Conservation (phyloP, 2,113 vertebrate species). For the Pyrgilauda ruficollis region DNA sequence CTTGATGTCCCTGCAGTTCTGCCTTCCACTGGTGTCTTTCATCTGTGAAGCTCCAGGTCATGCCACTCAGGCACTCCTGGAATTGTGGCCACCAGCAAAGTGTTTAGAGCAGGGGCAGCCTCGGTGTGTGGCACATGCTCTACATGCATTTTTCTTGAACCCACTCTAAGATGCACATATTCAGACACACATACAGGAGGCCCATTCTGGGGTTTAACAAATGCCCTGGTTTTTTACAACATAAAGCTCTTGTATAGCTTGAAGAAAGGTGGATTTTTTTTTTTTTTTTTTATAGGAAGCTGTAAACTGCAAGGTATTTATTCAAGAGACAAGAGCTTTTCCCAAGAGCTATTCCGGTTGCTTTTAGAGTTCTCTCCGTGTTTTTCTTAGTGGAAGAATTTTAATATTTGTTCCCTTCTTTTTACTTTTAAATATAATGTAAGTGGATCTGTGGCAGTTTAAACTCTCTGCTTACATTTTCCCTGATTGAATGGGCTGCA, state of each 20-base stretch:
- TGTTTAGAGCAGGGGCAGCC: not conserved
- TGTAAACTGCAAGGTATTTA: conserved; percentile 26
- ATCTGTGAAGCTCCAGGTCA: not conserved
- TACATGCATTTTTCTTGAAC: not conserved
- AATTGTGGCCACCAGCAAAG: not conserved
- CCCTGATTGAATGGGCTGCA: not conserved
- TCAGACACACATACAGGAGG: not conserved
- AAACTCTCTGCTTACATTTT: not conserved
- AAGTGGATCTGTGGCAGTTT: not conserved
- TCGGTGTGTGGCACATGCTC: accelerated
- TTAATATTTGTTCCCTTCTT: conserved; percentile 5
- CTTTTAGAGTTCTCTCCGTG: conserved; percentile 8
- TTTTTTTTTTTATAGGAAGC: not conserved
- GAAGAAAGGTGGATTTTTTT: not conserved
- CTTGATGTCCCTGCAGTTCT: not conserved
- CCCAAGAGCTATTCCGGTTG: conserved; percentile 1
- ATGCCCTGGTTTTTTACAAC: not conserved
- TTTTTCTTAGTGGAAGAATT: not conserved
- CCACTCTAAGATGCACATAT: not conserved
- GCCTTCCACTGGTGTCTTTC: not conserved
- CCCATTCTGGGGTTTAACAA: not conserved
- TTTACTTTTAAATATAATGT: not conserved
- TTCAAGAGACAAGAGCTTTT: not conserved
- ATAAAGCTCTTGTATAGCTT: not conserved
- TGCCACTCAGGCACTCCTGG: not conserved